Base-by-base conservation (phyloP, 2,888 invertebrate genomes). In the Phaedon cochleariae region DNA sequence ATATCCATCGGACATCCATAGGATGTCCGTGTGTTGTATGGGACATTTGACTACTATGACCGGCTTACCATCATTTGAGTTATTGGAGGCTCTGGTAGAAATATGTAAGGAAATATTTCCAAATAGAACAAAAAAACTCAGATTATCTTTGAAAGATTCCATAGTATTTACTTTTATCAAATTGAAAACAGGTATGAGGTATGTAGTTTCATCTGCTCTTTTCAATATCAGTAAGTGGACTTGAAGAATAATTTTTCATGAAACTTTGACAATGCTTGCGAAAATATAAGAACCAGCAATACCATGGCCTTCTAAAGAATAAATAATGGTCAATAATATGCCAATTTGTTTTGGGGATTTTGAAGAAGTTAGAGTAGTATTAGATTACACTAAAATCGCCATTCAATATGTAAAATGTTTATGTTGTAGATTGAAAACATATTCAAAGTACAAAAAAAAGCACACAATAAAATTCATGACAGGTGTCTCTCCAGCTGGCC, bases 401-500 rank as follows among this genome's bases (percentile, higher is more conserved):
- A 18, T 48, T 48, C 20, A 48, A 48, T 21, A 48, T 20, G 45
- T 18, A 17, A 48, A 48, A 18, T 48, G 48, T 20, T 21, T 48
- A 20, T 48, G 20, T 48, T 18, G 26, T 26, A 5, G 3, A 26
- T 7, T 5, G 26, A 48, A 48, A 48, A 18, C 20, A 2, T 45
- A 45, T 18, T 45, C 45, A 17, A 15, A 18, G 21, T 48, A 48
- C 21, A 18, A 48, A 48, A 48, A 45, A 21, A 18, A 12, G 21
- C 48, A 2, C 21, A 48, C 2, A 18, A 48, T 48, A 1, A 18
- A 48, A 18, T 18, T 48, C 18, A 20, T 48, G 48, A 48, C 48
- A 17, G 45, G 45, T 17, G 70, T 74, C 12, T 68, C 65, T 7
- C 74, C 75, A 18, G 65, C 59, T 29, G 76, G 74, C 7, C 15